Percentiles rank a stretch among this genome's conserved stretches.
These are phyloP conservation scores for Scaptomyza reducta DNA, from an alignment of 2,888 invertebrate genomes.

Conservation along the genomic window DNA sequence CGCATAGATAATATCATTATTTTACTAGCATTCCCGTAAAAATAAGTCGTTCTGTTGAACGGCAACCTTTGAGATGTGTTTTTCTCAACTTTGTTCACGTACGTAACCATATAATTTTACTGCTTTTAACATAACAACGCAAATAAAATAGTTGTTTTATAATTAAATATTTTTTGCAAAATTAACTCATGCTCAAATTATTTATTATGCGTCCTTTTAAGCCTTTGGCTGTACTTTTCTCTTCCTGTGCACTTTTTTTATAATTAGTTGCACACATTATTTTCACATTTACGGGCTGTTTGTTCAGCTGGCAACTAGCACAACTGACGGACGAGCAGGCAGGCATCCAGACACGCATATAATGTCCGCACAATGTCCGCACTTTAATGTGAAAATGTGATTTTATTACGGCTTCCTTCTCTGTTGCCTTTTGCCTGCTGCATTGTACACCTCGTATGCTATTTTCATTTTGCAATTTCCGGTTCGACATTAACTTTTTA, in stretches of 20 bases:
- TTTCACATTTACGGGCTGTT: constrained; percentile 34
- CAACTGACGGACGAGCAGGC: background rate
- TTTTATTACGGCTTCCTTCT: constrained; percentile 18
- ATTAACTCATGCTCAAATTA: background rate
- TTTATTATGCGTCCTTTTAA: background rate
- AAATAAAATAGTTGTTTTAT: background rate
- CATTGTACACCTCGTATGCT: background rate
- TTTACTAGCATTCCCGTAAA: too few relatives aligned
- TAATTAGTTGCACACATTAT: constrained; percentile 39
- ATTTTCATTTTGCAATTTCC: constrained; percentile 37
- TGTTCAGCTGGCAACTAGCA: constrained; percentile 22
- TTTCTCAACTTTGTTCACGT: too few relatives aligned
- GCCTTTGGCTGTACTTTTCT: background rate
- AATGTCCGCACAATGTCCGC: constrained; percentile 1
- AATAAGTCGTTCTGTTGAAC: too few relatives aligned
- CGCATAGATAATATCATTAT: too few relatives aligned
- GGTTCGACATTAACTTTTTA: constrained; percentile 27
- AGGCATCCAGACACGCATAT: background rate
- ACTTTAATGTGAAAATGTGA: constrained; percentile 24
- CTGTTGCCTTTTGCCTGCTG: constrained; percentile 1
- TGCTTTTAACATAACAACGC: background rate
- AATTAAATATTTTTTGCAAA: background rate
- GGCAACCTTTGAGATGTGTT: too few relatives aligned
- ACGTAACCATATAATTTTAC: too few relatives aligned
- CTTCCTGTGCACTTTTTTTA: background rate